Conservation (phyloP, 2,113 vertebrate genomes). For the Chloroceryle aenea region DNA sequence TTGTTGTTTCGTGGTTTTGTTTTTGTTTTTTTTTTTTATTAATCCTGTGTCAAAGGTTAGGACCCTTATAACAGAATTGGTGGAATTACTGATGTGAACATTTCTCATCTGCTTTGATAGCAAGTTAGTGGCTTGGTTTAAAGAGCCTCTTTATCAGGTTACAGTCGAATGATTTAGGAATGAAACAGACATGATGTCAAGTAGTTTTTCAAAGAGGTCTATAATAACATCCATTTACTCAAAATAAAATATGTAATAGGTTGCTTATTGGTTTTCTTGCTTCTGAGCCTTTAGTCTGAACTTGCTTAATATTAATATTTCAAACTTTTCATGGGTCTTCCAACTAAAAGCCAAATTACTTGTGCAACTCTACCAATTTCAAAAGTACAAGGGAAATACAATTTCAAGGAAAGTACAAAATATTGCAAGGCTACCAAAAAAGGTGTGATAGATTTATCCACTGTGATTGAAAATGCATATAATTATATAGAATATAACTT, state of each 20-base stretch:
- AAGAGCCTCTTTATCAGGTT: neutral
- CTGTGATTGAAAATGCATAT: neutral
- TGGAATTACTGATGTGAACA: neutral
- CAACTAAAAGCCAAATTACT: neutral
- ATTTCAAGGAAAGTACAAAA: neutral
- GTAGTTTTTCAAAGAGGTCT: neutral
- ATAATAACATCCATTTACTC: neutral
- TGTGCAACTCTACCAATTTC: neutral
- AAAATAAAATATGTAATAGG: neutral
- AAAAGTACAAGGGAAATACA: neutral
- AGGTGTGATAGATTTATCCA: neutral
- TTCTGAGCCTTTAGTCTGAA: too few species aligned
- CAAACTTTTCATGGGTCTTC: neutral
- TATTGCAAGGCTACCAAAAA: neutral
- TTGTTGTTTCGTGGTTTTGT: too few species aligned
- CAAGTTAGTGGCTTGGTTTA: neutral
- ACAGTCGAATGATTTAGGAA: neutral
- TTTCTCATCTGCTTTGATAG: neutral
- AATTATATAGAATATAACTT: neutral
- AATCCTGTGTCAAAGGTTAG: neutral
- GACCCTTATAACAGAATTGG: neutral
- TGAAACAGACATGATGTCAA: neutral
- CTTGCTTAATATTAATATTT: neutral
- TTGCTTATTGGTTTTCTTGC: neutral
- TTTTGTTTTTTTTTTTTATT: neutral